Evolutionary conservation across 1,140 invertebrate species (phyloP), one percentile per base, ranked within the genome.

Genomic region (Drosophila athabasca): DNA sequence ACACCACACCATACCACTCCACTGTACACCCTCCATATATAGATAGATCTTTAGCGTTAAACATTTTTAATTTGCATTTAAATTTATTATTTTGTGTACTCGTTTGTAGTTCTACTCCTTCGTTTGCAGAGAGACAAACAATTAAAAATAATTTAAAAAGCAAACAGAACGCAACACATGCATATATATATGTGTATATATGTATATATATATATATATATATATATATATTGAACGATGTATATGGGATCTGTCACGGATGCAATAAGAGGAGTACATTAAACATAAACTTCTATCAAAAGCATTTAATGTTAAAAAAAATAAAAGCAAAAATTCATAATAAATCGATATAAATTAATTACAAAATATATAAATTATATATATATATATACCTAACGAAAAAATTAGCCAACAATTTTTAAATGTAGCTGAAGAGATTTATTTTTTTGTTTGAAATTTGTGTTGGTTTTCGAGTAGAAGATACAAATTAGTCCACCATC

Each of bases 241-340:
- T 39, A 39, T 4, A 11, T 39, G 35, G 35, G 11, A 39, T 39
- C 19, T 15, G 48, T 19, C 17, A 19, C 17, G 49, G 9, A 49
- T 35, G 13, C 31, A 41, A 66, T 19, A 55, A 44, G 19, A 41
- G 41, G 29, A 41, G 29, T 31, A 61, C 29, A 45, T 59, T 43
- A 62, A 62, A 62, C 58, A 77, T 62, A 76, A 68, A 68, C 62
- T 68, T 76, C 62, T 82, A 82, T 73, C 59, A 70, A 82, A 61
- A 82, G 78, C 79, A 81, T 81, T 73, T 77, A 77, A 82, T 81
- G 73, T 77, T 81, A 82, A 62, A 62, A 75, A 50, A 49, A 71
- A 60, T 52, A 74, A 72, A 67, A 39, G 13, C 11, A 5, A 39
- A 39, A 39, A 13, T 39, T 13, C 35, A 48, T 41, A 49, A 55